Percentiles rank a stretch among this genome's conserved stretches.
phyloP scores from a whole-genome alignment of 2,797 vertebrate species.

The Channa striata region DNA sequence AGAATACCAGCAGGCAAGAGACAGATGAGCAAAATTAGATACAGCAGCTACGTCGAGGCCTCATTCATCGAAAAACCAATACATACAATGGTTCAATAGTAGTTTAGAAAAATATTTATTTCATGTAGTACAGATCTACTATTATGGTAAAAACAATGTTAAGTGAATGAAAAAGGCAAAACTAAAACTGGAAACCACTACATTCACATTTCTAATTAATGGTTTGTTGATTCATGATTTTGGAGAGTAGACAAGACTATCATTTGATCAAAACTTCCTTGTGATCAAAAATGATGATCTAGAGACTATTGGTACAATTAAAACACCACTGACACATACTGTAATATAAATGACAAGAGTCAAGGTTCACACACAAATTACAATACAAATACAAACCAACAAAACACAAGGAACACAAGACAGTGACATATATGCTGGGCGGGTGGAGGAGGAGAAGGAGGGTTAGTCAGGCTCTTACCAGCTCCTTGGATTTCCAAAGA shows the following conservation, averaged over 20 bases:
- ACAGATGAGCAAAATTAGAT: conserved; percentile 5
- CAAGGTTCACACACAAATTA: conserved; percentile 28
- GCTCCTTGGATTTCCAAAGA: conserved; percentile 98
- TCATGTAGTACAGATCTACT: conserved; percentile 9
- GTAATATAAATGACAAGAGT: conserved; percentile 37
- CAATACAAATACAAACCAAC: conserved; percentile 28
- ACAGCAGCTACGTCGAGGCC: background rate
- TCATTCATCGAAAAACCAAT: background rate
- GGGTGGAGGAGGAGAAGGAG: conserved; percentile 43
- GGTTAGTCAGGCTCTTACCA: conserved; percentile 93
- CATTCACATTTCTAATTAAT: conserved; percentile 58
- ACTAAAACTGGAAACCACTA: conserved; percentile 40
- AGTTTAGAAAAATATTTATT: background rate
- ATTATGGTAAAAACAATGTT: conserved; percentile 38
- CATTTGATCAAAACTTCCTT: conserved; percentile 46
- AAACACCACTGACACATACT: conserved; percentile 56
- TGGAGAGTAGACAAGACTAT: conserved; percentile 33
- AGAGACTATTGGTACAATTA: conserved; percentile 46
- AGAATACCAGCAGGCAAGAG: conserved; percentile 28
- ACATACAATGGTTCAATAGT: background rate
- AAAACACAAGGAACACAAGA: conserved; percentile 48
- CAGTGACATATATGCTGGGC: conserved; percentile 44
- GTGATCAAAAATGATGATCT: conserved; percentile 54
- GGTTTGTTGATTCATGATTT: conserved; percentile 64
- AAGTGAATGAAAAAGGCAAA: conserved; percentile 34